Percentiles rank a stretch among this genome's conserved stretches.
Evolutionary conservation across 2,797 vertebrate species (phyloP).

Genomic region (Macrochelys suwanniensis): DNA sequence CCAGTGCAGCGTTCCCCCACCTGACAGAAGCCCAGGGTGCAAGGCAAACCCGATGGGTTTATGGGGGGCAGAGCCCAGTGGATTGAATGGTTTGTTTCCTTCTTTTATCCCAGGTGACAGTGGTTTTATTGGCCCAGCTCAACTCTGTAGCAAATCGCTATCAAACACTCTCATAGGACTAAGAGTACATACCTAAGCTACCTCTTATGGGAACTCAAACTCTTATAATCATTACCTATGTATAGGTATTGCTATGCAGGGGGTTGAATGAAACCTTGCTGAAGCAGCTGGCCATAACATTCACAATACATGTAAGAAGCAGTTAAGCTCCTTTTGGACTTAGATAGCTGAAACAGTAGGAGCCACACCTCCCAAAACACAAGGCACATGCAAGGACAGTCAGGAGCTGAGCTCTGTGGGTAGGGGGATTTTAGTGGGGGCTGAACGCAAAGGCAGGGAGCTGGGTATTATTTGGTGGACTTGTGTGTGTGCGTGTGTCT

Average conservation of each 20-base stretch:
- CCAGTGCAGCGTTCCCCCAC: conserved; percentile 17
- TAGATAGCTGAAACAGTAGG: neutral
- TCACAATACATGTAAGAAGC: neutral
- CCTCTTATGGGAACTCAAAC: neutral
- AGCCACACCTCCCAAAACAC: neutral
- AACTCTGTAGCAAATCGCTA: neutral
- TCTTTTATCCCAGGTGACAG: neutral
- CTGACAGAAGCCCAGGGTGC: neutral
- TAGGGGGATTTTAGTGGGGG: neutral
- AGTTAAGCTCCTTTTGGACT: neutral
- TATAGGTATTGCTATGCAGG: neutral
- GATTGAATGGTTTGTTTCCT: neutral
- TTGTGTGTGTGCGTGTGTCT: neutral
- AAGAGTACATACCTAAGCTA: neutral
- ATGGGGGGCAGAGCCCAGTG: neutral
- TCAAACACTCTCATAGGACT: neutral
- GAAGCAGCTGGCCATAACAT: neutral
- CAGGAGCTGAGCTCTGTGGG: neutral
- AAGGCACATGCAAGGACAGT: neutral
- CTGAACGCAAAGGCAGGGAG: neutral
- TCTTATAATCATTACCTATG: neutral
- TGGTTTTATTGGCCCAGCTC: neutral
- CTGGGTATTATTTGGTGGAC: neutral
- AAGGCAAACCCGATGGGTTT: neutral
- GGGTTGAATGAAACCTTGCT: neutral